phyloP scores from a whole-genome alignment of 2,888 invertebrate species.

The Drosophila mettleri region DNA sequence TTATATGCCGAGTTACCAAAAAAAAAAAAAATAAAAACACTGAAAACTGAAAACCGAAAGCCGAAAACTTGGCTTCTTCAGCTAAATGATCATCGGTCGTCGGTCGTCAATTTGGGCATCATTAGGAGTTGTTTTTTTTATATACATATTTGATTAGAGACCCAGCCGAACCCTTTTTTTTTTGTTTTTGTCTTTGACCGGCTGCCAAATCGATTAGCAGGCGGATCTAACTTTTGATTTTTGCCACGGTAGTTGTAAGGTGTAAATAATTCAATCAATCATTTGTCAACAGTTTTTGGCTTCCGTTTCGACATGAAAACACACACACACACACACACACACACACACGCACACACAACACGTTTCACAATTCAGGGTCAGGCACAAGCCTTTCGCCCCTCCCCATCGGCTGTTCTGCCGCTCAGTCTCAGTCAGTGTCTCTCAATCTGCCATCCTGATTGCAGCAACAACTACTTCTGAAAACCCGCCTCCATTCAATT shows the following conservation, averaged over 20 bases:
- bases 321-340: no score
- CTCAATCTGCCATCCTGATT: slow-evolving; percentile 51
- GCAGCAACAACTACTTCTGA: slow-evolving; percentile 32
- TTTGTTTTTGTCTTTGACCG: slow-evolving; percentile 18
- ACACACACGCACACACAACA: background rate
- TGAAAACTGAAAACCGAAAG: slow-evolving; percentile 21
- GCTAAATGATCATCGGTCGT: slow-evolving; percentile 75
- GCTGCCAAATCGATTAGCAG: slow-evolving; percentile 79
- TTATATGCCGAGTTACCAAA: slow-evolving; percentile 52
- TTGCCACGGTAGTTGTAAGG: slow-evolving; percentile 72
- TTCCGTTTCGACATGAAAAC: slow-evolving; percentile 64
- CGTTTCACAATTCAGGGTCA: slow-evolving; percentile 64
- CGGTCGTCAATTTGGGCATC: slow-evolving; percentile 80
- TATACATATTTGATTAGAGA: slow-evolving; percentile 10
- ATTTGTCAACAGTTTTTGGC: slow-evolving; percentile 78
- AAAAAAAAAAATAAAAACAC: slow-evolving; percentile 10
- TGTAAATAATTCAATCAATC: slow-evolving; percentile 81
- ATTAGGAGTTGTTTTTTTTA: slow-evolving; percentile 64
- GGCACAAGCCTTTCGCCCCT: slow-evolving; percentile 18
- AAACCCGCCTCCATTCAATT: slow-evolving; percentile 62
- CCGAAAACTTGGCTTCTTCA: slow-evolving; percentile 65
- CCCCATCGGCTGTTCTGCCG: background rate
- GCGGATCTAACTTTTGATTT: slow-evolving; percentile 79
- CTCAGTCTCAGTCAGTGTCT: background rate
- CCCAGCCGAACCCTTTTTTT: slow-evolving; percentile 70